Evolutionary conservation across 2,888 invertebrate species (phyloP).

Genomic region (Marronus borbonicus): DNA sequence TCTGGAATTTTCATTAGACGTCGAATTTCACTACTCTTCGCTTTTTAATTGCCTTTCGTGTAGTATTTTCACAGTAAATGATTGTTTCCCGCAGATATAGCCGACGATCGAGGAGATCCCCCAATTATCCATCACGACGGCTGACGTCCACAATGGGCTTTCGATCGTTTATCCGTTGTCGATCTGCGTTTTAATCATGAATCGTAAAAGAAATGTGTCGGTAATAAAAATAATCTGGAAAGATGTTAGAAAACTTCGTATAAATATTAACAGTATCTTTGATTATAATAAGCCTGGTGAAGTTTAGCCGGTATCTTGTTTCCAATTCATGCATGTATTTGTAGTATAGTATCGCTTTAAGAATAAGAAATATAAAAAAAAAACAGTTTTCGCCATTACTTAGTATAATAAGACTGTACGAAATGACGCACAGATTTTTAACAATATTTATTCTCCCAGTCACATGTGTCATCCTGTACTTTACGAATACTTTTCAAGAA

Average conservation of each 20-base stretch:
- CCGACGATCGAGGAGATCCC: constrained; percentile 8
- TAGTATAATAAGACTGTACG: no score
- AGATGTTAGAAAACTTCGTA: background rate
- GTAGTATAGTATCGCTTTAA: no score
- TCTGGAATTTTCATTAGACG: background rate
- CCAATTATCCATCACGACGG: constrained; percentile 29
- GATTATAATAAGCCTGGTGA: constrained; percentile 1
- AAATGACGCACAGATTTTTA: no score
- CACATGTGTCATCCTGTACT: no score
- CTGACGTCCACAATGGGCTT: background rate
- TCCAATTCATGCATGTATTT: no score
- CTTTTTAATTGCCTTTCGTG: constrained; percentile 3
- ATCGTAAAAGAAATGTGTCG: constrained; percentile 4
- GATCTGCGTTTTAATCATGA: background rate
- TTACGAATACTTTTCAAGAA: no score
- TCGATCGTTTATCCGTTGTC: constrained; percentile 6
- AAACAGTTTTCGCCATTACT: no score
- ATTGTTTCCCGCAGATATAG: constrained; percentile 8
- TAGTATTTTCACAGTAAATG: background rate
- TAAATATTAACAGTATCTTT: constrained; percentile 2
- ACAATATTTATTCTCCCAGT: no score
- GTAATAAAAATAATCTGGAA: constrained; percentile 15
- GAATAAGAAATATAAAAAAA: no score
- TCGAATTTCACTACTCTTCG: constrained; percentile 22
- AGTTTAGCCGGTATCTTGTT: constrained; percentile 8